These are phyloP conservation scores for Amazona guildingii DNA, from an alignment of 2,113 vertebrate genomes.

Conservation along the genomic window DNA sequence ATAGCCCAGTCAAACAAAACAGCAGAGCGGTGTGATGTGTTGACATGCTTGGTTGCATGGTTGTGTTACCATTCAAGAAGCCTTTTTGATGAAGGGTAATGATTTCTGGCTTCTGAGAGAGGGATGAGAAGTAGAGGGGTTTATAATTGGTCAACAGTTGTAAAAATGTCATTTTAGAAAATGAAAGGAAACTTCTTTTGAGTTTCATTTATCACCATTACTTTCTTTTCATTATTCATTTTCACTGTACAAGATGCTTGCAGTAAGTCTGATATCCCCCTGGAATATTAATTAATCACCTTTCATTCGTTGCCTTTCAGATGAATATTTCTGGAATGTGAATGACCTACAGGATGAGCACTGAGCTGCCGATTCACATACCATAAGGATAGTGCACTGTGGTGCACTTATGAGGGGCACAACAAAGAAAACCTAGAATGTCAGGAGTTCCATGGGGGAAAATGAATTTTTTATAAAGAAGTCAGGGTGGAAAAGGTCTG, in stretches of 20 bases:
- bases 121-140: background rate
- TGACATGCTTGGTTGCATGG: background rate
- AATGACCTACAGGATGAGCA: background rate
- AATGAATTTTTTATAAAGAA: background rate
- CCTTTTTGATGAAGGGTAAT: background rate
- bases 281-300: background rate
- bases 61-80: background rate
- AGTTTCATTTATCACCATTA: background rate
- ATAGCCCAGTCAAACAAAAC: background rate
- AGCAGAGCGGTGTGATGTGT: background rate
- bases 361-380: accelerated
- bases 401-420: background rate
- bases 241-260: background rate
- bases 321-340: constrained; percentile 63
- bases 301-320: constrained; percentile 50
- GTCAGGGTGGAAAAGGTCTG: background rate
- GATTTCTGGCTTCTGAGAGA: background rate
- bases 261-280: background rate
- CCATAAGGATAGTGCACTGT: background rate
- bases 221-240: background rate
- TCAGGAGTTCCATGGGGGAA: background rate
- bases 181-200: background rate
- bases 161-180: background rate
- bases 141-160: background rate
- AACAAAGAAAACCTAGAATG: background rate